Percentiles rank a stretch among this genome's conserved stretches.
phyloP scores from a whole-genome alignment of 2,888 invertebrate genomes.

The Pantelozetes paolii region DNA sequence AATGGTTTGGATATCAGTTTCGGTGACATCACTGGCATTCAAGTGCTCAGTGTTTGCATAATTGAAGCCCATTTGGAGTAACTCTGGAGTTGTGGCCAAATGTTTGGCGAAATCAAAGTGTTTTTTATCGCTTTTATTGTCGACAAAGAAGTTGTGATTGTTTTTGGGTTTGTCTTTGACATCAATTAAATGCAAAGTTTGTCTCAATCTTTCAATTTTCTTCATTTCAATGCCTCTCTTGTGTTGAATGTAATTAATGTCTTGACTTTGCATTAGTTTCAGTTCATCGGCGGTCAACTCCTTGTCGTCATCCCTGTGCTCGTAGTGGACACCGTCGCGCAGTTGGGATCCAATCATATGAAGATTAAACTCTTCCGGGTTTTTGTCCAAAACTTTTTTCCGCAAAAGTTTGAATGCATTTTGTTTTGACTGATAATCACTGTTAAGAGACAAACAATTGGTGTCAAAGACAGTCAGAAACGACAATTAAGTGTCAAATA shows the following conservation, averaged over 20 bases:
- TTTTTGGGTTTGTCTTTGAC: constrained; percentile 63
- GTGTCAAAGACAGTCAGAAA: too few relatives aligned
- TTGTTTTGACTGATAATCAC: constrained; percentile 69
- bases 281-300: constrained; percentile 73
- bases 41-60: constrained; percentile 60
- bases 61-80: constrained; percentile 67
- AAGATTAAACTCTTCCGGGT: constrained; percentile 97
- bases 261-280: constrained; percentile 83
- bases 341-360: constrained; percentile 89
- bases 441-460: constrained; percentile 44
- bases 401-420: constrained; percentile 73
- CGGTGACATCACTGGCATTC: constrained; percentile 44
- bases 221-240: constrained; percentile 77
- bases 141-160: constrained; percentile 74
- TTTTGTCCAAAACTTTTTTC: constrained; percentile 79
- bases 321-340: constrained; percentile 59
- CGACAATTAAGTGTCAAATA: neutral
- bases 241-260: constrained; percentile 80
- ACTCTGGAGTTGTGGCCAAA: constrained; percentile 68
- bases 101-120: constrained; percentile 66
- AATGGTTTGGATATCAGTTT: constrained; percentile 54
- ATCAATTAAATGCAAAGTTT: constrained; percentile 75
- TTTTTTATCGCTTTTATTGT: constrained; percentile 60
- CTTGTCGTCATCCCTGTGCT: constrained; percentile 62
- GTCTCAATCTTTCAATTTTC: constrained; percentile 69